Evolutionary conservation across 23 tunicate species (phyloP).

Genomic region (Phallusia fumigata): DNA sequence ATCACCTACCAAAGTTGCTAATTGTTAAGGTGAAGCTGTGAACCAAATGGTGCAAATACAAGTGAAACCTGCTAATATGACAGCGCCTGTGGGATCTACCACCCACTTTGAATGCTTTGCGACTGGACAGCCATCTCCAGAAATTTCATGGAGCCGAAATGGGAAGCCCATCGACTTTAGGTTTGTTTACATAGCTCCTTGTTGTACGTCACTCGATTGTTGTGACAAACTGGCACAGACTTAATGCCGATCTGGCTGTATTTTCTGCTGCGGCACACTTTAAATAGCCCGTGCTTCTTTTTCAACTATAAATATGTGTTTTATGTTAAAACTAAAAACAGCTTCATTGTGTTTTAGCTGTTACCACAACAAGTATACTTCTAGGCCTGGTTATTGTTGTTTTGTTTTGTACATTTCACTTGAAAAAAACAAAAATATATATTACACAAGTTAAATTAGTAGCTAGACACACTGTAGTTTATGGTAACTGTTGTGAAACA

Average conservation of each 20-base stretch:
- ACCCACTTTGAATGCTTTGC: slow-evolving; percentile 8
- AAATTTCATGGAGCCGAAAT: background rate
- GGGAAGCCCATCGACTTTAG: slow-evolving; percentile 10
- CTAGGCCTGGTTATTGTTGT: too few relatives aligned
- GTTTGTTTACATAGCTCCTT: background rate
- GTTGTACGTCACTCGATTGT: slow-evolving; percentile 1
- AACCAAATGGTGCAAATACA: background rate
- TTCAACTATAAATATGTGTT: too few relatives aligned
- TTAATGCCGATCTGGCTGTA: background rate
- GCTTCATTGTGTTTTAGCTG: too few relatives aligned
- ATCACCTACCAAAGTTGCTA: background rate
- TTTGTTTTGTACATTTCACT: too few relatives aligned
- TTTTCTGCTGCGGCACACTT: background rate
- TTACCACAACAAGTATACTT: too few relatives aligned
- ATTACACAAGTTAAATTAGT: too few relatives aligned
- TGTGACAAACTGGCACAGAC: background rate
- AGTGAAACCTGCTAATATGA: background rate
- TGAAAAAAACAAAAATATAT: too few relatives aligned
- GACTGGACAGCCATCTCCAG: background rate
- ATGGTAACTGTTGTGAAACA: too few relatives aligned
- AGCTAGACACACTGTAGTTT: too few relatives aligned
- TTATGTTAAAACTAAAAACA: too few relatives aligned
- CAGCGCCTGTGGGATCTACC: background rate
- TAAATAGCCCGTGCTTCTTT: background rate
- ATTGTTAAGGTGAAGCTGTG: background rate